A percentile compares a stretch with the other conserved stretches of the same genome.
These are phyloP conservation scores for Aromia moschata DNA, from an alignment of 2,888 invertebrate species.

Conservation along the genomic window DNA sequence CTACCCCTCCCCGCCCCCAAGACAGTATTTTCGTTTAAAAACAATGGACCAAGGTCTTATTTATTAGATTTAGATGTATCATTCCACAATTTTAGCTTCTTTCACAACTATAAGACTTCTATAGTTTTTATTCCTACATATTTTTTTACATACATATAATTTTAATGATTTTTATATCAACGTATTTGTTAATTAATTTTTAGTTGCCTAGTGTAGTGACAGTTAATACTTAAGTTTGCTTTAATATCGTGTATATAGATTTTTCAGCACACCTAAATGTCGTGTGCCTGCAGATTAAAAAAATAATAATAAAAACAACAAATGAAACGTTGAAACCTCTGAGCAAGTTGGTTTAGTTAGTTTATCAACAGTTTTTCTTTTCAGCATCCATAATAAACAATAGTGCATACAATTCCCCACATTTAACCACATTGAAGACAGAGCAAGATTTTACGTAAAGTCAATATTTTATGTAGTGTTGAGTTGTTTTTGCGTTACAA, in stretches of 20 bases:
- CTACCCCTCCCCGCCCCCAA: too few relatives aligned
- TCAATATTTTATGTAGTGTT: slow-evolving; percentile 43
- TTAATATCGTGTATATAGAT: slow-evolving; percentile 60
- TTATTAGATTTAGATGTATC: slow-evolving; percentile 56
- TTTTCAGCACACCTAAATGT: slow-evolving; percentile 59
- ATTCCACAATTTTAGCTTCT: slow-evolving; percentile 59
- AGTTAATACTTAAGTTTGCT: slow-evolving; percentile 60
- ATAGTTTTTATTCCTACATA: slow-evolving; percentile 62
- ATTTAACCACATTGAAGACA: slow-evolving; percentile 62
- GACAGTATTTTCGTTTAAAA: slow-evolving; percentile 59
- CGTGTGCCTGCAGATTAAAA: slow-evolving; percentile 58
- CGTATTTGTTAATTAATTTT: slow-evolving; percentile 64
- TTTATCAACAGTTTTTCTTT: slow-evolving; percentile 52
- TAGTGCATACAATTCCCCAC: slow-evolving; percentile 62
- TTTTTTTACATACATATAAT: slow-evolving; percentile 62
- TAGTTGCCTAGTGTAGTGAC: slow-evolving; percentile 55
- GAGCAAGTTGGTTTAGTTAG: slow-evolving; percentile 54
- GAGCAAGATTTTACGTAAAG: slow-evolving; percentile 30
- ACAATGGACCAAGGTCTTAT: slow-evolving; percentile 59
- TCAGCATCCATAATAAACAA: slow-evolving; percentile 61
- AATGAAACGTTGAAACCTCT: slow-evolving; percentile 53
- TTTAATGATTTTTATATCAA: slow-evolving; percentile 60
- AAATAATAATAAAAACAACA: slow-evolving; percentile 19
- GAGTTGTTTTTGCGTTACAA: slow-evolving; percentile 53
- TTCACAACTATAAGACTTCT: slow-evolving; percentile 61